A percentile compares a stretch with the other conserved stretches of the same genome.
phyloP scores from a whole-genome alignment of 2,113 vertebrate species.

The Rhea americana region DNA sequence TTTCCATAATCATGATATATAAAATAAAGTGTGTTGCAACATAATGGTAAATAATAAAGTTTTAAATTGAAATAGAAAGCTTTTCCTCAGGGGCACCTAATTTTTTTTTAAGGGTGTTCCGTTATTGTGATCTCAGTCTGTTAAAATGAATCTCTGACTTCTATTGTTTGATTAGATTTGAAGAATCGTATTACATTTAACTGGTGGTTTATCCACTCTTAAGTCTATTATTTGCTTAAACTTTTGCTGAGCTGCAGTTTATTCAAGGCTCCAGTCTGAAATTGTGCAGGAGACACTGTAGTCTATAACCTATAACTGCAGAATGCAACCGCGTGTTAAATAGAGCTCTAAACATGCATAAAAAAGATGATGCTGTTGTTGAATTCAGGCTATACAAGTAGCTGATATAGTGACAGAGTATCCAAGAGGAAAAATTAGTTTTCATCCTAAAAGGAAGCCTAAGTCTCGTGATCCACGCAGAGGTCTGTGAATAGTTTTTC shows the following conservation, averaged over 20 bases:
- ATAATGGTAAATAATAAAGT: neutral
- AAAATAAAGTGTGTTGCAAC: neutral
- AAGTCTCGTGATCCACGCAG: neutral
- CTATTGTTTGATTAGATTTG: neutral
- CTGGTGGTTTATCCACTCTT: neutral
- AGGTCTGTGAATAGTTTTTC: neutral
- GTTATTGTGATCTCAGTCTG: neutral
- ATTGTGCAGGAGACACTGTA: neutral
- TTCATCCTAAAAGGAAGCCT: neutral
- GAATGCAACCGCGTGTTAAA: neutral
- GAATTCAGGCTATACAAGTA: neutral
- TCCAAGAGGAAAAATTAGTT: neutral
- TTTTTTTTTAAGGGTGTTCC: neutral
- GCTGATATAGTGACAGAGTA: neutral
- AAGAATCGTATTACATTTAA: neutral
- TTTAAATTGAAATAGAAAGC: neutral
- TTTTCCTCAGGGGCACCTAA: neutral
- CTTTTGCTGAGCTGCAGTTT: neutral
- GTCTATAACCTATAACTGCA: neutral
- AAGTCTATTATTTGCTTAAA: neutral
- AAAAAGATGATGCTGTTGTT: neutral
- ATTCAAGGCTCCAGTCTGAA: neutral
- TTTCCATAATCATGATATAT: neutral
- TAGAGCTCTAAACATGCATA: neutral
- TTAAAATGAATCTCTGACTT: neutral